Conservation (phyloP, 2,888 invertebrate genomes). For the Zelleria hepariella region DNA sequence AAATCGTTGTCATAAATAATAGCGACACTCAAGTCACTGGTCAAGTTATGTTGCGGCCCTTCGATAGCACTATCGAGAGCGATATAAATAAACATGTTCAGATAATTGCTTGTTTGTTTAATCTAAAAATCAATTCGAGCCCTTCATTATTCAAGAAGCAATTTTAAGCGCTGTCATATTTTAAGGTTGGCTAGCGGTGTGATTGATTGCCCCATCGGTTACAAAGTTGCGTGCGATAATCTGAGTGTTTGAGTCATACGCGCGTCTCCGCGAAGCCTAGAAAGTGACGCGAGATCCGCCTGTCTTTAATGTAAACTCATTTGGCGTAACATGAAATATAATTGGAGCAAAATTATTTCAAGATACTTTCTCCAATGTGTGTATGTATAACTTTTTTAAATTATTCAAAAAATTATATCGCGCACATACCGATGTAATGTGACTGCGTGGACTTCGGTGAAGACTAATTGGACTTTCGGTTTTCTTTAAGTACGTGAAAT, state of each 20-base stretch:
- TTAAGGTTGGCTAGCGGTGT: background rate
- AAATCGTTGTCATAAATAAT: conserved; percentile 66
- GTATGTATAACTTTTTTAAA: conserved; percentile 29
- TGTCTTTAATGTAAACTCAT: conserved; percentile 24
- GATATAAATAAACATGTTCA: conserved; percentile 4
- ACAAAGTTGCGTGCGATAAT: background rate
- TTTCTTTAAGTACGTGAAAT: conserved; percentile 32
- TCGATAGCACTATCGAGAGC: conserved; percentile 23
- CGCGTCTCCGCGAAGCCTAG: background rate
- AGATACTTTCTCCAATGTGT: conserved; percentile 46
- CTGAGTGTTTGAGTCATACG: background rate
- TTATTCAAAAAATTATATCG: conserved; percentile 35
- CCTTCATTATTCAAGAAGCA: background rate
- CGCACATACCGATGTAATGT: conserved; percentile 20
- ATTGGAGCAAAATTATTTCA: conserved; percentile 59
- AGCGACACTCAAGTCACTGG: conserved; percentile 34
- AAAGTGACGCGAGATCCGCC: conserved; percentile 1
- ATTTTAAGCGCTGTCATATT: background rate
- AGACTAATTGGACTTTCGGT: conserved; percentile 49
- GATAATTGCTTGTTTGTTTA: background rate
- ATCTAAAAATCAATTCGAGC: background rate
- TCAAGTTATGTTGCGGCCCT: conserved; percentile 49
- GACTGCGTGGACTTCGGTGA: conserved; percentile 20
- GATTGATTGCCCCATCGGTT: background rate
- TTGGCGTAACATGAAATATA: conserved; percentile 44